These are phyloP conservation scores for Papilio glaucus DNA, from an alignment of 1,140 invertebrate species.

Conservation along the genomic window DNA sequence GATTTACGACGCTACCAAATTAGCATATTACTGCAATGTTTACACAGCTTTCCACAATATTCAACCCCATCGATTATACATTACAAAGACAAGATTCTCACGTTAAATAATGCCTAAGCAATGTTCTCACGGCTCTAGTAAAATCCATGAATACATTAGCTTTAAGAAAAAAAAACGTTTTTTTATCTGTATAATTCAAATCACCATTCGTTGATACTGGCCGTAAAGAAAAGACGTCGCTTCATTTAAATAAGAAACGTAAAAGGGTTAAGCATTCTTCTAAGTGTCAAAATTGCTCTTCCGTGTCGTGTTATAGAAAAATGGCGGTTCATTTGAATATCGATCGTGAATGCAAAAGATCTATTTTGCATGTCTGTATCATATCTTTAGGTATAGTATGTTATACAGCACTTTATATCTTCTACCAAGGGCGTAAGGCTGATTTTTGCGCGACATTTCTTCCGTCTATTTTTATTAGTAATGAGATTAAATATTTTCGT, in stretches of 20 bases:
- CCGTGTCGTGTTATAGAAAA: constrained; percentile 63
- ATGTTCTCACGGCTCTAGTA: constrained; percentile 64
- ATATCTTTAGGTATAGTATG: not conserved
- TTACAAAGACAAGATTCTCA: constrained; percentile 73
- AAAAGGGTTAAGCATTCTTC: constrained; percentile 76
- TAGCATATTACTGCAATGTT: constrained; percentile 73
- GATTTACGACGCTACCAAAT: constrained; percentile 41
- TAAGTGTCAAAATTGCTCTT: constrained; percentile 82
- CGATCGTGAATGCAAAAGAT: constrained; percentile 56
- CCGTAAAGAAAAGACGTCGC: constrained; percentile 56
- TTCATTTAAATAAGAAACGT: constrained; percentile 77
- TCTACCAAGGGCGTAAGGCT: constrained; percentile 37
- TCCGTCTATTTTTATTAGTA: constrained; percentile 63
- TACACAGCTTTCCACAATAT: constrained; percentile 76
- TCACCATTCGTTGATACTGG: constrained; percentile 54
- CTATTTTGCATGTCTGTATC: constrained; percentile 75
- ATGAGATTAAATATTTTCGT: constrained; percentile 82
- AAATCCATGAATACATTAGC: constrained; percentile 77
- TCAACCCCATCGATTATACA: constrained; percentile 74
- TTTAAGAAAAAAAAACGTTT: constrained; percentile 67
- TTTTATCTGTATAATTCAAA: constrained; percentile 67
- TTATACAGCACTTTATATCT: constrained; percentile 31
- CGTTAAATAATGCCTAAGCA: constrained; percentile 55
- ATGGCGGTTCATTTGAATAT: constrained; percentile 77
- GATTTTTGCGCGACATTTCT: constrained; percentile 57